These are phyloP conservation scores for Eristalinus sepulchralis DNA, from an alignment of 2,888 invertebrate species.

Conservation along the genomic window DNA sequence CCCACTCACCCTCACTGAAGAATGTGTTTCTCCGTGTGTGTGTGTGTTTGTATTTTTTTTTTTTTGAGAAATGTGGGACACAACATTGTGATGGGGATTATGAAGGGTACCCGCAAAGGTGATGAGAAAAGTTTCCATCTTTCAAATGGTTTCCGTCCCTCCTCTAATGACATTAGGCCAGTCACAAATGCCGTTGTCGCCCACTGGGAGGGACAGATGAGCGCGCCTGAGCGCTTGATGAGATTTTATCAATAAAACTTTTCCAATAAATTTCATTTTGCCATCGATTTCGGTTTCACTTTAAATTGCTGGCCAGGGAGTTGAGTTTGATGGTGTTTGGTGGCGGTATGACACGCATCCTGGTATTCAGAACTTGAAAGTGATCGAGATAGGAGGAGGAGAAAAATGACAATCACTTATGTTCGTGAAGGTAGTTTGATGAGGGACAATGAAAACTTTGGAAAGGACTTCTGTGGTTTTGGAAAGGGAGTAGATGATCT, in stretches of 20 bases:
- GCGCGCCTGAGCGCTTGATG: conserved; percentile 29
- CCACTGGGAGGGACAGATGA: not conserved
- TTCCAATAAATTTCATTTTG: conserved; percentile 61
- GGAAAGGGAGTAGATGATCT: not conserved
- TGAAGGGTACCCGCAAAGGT: conserved; percentile 27
- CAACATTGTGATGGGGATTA: conserved; percentile 11
- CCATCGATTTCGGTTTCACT: conserved; percentile 27
- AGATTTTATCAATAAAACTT: conserved; percentile 59
- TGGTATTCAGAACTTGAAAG: not conserved
- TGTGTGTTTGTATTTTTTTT: not conserved
- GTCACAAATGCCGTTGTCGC: too few relatives aligned
- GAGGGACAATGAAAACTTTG: not conserved
- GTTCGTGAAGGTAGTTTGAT: not conserved
- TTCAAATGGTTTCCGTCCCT: conserved; percentile 35
- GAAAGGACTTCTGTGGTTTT: not conserved
- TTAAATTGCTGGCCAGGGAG: conserved; percentile 14
- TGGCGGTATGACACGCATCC: not conserved
- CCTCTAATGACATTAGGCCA: conserved; percentile 28
- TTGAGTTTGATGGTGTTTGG: not conserved
- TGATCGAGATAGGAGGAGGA: not conserved
- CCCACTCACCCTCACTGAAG: not conserved
- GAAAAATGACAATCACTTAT: not conserved
- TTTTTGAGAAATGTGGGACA: not conserved
- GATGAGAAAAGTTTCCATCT: conserved; percentile 59
- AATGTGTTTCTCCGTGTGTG: not conserved